phyloP scores from a whole-genome alignment of 2,113 vertebrate species.

The Oncorhynchus tshawytscha region DNA sequence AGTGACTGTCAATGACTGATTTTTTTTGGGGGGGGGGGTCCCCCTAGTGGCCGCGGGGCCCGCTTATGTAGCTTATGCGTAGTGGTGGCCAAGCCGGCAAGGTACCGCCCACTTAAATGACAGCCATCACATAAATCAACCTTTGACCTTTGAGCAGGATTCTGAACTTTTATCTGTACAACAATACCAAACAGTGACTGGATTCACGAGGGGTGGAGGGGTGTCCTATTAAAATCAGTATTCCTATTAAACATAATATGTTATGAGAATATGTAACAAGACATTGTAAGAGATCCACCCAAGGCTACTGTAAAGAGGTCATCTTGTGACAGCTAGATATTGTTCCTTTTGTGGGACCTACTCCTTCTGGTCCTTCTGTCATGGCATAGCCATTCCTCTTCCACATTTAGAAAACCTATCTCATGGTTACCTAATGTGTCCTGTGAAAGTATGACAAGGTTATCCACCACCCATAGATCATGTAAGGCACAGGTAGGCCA shows the following conservation, averaged over 20 bases:
- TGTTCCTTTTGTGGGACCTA: constrained; percentile 54
- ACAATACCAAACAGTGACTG: background rate
- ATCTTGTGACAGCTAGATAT: constrained; percentile 50
- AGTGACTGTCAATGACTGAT: too few species aligned
- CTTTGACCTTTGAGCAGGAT: background rate
- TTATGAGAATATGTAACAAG: background rate
- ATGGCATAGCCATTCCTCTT: constrained; percentile 75
- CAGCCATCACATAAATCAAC: constrained; percentile 39
- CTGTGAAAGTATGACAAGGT: constrained; percentile 70
- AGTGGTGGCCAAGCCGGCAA: background rate
- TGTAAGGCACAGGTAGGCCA: constrained; percentile 35
- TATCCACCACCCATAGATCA: constrained; percentile 60
- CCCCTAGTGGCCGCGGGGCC: too few species aligned
- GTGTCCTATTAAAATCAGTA: background rate
- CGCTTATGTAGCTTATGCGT: too few species aligned
- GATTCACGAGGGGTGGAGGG: background rate
- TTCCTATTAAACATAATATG: too few species aligned
- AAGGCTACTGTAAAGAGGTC: background rate
- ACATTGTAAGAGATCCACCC: background rate
- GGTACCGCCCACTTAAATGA: constrained; percentile 13
- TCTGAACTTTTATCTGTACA: background rate
- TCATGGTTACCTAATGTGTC: constrained; percentile 73
- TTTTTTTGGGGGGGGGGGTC: too few species aligned
- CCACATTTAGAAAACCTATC: constrained; percentile 76
- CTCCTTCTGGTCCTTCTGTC: constrained; percentile 53